Conservation (phyloP, 2,888 invertebrate genomes). For the Entomobrya multifasciata region DNA sequence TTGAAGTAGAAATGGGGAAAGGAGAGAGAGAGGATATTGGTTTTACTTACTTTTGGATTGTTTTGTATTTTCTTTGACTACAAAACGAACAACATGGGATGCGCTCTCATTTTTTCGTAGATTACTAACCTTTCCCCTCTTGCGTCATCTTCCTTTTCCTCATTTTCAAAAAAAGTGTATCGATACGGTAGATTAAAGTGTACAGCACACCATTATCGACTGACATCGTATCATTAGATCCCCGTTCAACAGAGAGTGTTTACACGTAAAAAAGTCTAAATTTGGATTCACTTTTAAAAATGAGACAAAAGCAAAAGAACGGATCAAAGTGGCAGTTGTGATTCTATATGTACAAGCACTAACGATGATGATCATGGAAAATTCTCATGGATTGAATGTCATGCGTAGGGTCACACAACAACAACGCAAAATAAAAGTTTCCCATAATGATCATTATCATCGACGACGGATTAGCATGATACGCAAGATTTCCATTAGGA, state of each 20-base stretch:
- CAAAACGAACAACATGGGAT: neutral
- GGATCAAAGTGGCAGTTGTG: neutral
- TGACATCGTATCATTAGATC: neutral
- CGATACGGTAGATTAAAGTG: neutral
- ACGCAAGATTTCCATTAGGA: constrained; percentile 67
- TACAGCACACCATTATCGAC: constrained; percentile 6
- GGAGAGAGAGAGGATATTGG: constrained; percentile 13
- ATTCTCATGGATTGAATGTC: neutral
- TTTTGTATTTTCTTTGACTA: neutral
- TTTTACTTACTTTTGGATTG: constrained; percentile 35
- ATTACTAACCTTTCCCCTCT: constrained; percentile 62
- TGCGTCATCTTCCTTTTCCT: neutral
- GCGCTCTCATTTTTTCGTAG: constrained; percentile 4
- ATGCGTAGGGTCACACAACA: constrained; percentile 16
- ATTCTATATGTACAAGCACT: neutral
- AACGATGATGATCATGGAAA: neutral
- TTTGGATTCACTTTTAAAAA: constrained; percentile 22
- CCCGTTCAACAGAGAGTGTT: neutral
- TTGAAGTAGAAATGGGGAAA: neutral
- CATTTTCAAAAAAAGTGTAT: constrained; percentile 16
- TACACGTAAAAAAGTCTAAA: neutral
- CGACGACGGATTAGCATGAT: constrained; percentile 39
- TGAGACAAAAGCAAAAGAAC: neutral
- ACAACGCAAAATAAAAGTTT: constrained; percentile 5
- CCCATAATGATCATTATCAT: neutral